A percentile compares a stretch with the other conserved stretches of the same genome.
Conservation (phyloP, 2,797 vertebrate genomes). For the Intellagama lesueurii region DNA sequence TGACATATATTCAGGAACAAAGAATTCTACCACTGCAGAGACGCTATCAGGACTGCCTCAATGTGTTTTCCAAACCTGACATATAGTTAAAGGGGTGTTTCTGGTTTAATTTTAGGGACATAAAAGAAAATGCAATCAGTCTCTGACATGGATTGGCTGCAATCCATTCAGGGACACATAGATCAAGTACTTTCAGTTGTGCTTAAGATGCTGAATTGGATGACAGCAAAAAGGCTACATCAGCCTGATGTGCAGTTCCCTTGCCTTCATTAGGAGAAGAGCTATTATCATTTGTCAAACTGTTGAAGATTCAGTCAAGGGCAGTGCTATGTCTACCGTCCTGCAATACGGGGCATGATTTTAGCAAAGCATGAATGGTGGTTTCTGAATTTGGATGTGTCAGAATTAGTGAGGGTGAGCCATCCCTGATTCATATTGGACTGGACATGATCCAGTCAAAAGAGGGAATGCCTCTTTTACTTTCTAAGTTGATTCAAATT, state of each 20-base stretch:
- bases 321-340: not conserved
- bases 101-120: conserved; percentile 3
- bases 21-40: not conserved
- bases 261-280: too few species aligned
- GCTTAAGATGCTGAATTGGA: not conserved
- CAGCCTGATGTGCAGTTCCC: not conserved
- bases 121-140: not conserved
- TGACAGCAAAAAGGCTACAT: not conserved
- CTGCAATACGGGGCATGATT: not conserved
- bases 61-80: not conserved
- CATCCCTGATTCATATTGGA: not conserved
- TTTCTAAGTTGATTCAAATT: not conserved
- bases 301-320: not conserved
- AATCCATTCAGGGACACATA: not conserved
- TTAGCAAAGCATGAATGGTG: not conserved
- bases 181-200: not conserved
- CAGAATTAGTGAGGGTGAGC: not conserved
- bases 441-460: not conserved
- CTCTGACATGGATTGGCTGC: not conserved
- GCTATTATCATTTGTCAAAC: not conserved
- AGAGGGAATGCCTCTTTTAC: not conserved
- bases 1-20: not conserved
- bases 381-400: not conserved
- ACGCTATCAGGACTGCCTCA: not conserved
- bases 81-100: not conserved